Evolutionary conservation across 2,797 vertebrate species (phyloP), one percentile per base, ranked within the genome.

Genomic region (Centroberyx gerrardi): DNA sequence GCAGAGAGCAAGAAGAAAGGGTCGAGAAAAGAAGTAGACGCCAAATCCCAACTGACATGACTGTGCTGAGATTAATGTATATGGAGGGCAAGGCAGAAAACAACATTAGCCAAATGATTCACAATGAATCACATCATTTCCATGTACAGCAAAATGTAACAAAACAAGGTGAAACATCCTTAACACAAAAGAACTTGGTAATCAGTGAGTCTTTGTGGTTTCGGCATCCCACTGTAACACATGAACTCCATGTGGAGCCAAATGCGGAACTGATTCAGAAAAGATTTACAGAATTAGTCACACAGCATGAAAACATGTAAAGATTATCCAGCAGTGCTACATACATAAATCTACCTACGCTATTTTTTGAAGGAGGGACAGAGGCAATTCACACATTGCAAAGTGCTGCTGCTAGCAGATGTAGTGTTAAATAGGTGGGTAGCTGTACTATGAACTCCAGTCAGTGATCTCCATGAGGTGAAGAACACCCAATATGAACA

Each of bases 261-360:
- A 72, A 27, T 0, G 0, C 33, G 40, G 15, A 76, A 61, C 56
- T 74, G 38, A 68, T 79, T 58, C 61, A 68, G 15, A 68, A 17
- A 51, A 61, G 33, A 77, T 59, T 36, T 38, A 18, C 27, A 7
- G 40, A 36, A 72, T 63, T 72, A 72, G 38, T 33, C 48, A 44
- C 49, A 68, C 36, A 53, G 53, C 42, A 51, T 73, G 55, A 74
- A 74, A 76, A 65, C 56, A 70, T 58, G 22, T 46, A 44, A 55
- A 62, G 52, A 74, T 76, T 36, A 76, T 22, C 46, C 51, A 12
- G 22, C 38, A 51, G 42, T 27, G 54, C 53, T 38, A 49, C 15
- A 74, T 53, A 62, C 44, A 75, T 36, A 71, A 53, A 75, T 71
- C n/a, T 31, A 15, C 36, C 27, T 22, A 22, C 18, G 13, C 66